A percentile compares a stretch with the other conserved stretches of the same genome.
Conservation (phyloP, 1,140 invertebrate species). For the Caenorhabditis latens region DNA sequence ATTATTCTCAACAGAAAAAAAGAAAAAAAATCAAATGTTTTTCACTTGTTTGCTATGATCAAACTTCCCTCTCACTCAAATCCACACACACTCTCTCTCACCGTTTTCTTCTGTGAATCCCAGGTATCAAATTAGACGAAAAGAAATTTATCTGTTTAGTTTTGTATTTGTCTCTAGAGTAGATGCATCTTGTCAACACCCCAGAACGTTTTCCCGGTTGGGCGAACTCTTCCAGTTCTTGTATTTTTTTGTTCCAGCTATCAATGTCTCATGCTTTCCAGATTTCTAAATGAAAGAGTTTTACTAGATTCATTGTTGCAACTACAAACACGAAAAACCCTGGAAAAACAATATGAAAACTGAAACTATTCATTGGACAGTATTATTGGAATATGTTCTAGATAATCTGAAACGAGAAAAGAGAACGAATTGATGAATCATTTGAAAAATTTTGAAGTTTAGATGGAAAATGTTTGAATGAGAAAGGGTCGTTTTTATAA, state of each 20-base stretch:
- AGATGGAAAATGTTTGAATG: too few relatives aligned
- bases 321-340: too few relatives aligned
- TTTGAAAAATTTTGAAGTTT: too few relatives aligned
- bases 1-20: background rate
- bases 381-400: too few relatives aligned
- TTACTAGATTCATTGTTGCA: background rate
- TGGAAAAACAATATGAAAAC: too few relatives aligned
- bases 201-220: slow-evolving; percentile 1
- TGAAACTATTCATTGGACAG: too few relatives aligned
- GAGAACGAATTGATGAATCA: too few relatives aligned
- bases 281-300: background rate
- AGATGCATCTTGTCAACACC: background rate
- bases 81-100: slow-evolving; percentile 10
- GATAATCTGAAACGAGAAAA: too few relatives aligned
- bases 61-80: background rate
- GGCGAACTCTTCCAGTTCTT: background rate
- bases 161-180: background rate
- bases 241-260: slow-evolving; percentile 34
- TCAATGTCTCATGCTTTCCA: slow-evolving; percentile 27
- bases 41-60: slow-evolving; percentile 40
- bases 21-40: background rate
- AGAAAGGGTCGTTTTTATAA: too few relatives aligned
- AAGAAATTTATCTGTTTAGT: slow-evolving; percentile 52
- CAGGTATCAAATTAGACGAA: slow-evolving; percentile 42
- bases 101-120: slow-evolving; percentile 32